Percentiles rank a stretch among this genome's conserved stretches.
These are phyloP conservation scores for Chelidonichthys spinosus DNA, from an alignment of 2,797 vertebrate genomes.

Conservation along the genomic window DNA sequence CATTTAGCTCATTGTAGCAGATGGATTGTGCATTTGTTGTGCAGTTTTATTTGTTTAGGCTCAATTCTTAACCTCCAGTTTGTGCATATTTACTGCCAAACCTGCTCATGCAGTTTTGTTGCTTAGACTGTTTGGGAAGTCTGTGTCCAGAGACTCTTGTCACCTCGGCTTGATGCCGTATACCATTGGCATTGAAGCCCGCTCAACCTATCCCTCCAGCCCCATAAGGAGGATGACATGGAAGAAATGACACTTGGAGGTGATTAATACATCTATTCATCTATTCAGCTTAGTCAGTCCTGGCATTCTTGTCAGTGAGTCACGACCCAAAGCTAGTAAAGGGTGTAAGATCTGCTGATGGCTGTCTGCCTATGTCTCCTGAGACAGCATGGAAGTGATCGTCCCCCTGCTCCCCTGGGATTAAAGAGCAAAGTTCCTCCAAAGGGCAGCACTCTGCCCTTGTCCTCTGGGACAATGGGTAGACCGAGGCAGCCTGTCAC, in stretches of 20 bases:
- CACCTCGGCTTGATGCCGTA: neutral
- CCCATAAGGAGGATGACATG: neutral
- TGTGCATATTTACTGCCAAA: slow-evolving; percentile 5
- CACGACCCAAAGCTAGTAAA: slow-evolving; percentile 18
- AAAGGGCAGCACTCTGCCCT: slow-evolving; percentile 25
- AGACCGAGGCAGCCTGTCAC: slow-evolving; percentile 25
- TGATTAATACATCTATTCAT: slow-evolving; percentile 30
- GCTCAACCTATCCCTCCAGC: neutral
- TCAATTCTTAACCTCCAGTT: neutral
- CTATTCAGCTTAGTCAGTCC: slow-evolving; percentile 13
- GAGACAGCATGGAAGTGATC: slow-evolving; percentile 27
- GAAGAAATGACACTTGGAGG: slow-evolving; percentile 4
- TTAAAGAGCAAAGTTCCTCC: slow-evolving; percentile 40
- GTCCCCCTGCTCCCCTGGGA: slow-evolving; percentile 24
- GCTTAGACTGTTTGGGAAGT: neutral
- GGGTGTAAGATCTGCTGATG: slow-evolving; percentile 21
- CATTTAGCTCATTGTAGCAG: slow-evolving; percentile 32
- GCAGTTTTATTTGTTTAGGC: slow-evolving; percentile 5
- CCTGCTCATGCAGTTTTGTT: neutral
- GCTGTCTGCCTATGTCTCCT: slow-evolving; percentile 33
- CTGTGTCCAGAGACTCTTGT: neutral
- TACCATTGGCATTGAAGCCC: neutral
- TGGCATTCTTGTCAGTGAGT: slow-evolving; percentile 26
- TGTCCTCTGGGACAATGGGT: slow-evolving; percentile 22
- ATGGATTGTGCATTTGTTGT: neutral